Evolutionary conservation across 1,140 invertebrate genomes (phyloP).

Genomic region (Propsilocerus akamusi): DNA sequence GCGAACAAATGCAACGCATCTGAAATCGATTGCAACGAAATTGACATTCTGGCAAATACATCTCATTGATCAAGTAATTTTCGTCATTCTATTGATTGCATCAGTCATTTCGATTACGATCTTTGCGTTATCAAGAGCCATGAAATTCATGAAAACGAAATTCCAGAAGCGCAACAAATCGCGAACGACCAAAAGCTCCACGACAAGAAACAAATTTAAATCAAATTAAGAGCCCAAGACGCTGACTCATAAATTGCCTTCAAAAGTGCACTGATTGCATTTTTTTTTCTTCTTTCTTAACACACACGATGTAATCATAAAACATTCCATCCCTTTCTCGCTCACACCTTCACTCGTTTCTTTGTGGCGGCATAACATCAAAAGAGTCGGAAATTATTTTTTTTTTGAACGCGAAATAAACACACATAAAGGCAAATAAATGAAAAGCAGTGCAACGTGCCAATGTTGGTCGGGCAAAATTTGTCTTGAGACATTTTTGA

Average conservation of each 20-base stretch:
- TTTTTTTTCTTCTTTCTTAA: not conserved
- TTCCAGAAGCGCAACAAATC: not conserved
- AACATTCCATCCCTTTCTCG: too few species aligned
- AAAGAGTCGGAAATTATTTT: not conserved
- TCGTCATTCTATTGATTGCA: conserved; percentile 15
- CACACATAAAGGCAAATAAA: not conserved
- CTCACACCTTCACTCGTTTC: not conserved
- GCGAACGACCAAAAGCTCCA: not conserved
- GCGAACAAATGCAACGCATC: conserved; percentile 22
- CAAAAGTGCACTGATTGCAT: not conserved
- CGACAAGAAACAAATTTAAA: not conserved
- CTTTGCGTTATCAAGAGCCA: not conserved
- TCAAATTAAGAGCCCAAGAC: not conserved
- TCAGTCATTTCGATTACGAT: conserved; percentile 15
- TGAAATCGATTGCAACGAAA: conserved; percentile 22
- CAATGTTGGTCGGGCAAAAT: too few species aligned
- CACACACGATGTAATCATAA: too few species aligned
- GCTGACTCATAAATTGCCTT: not conserved
- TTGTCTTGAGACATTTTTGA: not conserved
- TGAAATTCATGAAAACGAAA: not conserved
- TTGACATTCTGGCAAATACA: conserved; percentile 24
- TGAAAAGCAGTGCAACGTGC: too few species aligned
- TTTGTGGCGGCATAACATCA: not conserved
- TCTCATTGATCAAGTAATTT: conserved; percentile 23
- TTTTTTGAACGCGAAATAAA: not conserved